These are phyloP conservation scores for Urocyon cinereoargenteus DNA, from an alignment of 2,797 vertebrate genomes.

Conservation along the genomic window DNA sequence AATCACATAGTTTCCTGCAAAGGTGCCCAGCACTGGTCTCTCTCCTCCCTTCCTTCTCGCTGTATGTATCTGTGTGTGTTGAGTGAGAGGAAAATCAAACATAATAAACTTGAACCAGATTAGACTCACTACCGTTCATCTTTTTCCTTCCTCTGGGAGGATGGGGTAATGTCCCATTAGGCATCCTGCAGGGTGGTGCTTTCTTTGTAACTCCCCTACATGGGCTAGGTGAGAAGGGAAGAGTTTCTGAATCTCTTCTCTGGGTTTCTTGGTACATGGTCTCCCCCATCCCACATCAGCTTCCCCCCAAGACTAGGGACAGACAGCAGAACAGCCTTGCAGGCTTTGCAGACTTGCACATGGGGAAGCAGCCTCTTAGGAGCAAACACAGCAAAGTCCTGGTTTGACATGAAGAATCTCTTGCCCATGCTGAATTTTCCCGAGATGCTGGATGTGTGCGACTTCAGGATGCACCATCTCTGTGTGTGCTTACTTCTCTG, in stretches of 20 bases:
- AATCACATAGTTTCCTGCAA: background rate
- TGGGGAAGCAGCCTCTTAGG: background rate
- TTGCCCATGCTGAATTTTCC: background rate
- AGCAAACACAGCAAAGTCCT: background rate
- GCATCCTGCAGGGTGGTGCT: background rate
- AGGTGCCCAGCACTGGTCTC: background rate
- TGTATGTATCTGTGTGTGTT: background rate
- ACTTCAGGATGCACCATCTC: background rate
- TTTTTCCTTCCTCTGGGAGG: background rate
- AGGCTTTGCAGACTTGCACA: background rate
- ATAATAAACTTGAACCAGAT: background rate
- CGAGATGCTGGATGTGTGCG: rapidly evolving
- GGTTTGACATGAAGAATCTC: too few relatives aligned
- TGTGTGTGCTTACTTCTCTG: background rate
- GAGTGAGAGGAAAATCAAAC: background rate
- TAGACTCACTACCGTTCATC: background rate
- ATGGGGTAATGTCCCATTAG: background rate
- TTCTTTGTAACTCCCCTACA: background rate
- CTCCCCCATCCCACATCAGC: background rate
- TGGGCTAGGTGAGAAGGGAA: background rate
- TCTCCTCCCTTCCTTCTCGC: background rate
- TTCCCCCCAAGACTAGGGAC: background rate
- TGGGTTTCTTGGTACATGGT: background rate
- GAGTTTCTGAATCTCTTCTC: background rate
- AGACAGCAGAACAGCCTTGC: background rate